Base-by-base conservation (phyloP, 2,797 vertebrate genomes). In the Carduelis carduelis region DNA sequence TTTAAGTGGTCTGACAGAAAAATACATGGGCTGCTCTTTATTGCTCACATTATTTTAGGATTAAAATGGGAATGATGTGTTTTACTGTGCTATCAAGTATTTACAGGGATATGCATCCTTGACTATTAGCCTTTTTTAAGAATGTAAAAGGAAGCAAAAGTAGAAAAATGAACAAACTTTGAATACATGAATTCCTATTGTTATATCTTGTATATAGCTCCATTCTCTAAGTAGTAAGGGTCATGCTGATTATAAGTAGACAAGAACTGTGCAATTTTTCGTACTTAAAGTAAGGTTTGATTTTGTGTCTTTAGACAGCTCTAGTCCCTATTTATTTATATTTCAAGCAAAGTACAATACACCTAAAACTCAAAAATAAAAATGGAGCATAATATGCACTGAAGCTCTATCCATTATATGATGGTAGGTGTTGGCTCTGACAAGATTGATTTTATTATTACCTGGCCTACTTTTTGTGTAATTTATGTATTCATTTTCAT, bases 241-340 rank as follows among this genome's bases (percentile, higher is more conserved):
- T 93, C 46, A n/a, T 37, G 30, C 65, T 87, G 53, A 69, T 49
- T 84, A 0, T 34, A 85, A 85, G 39, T 57, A 68, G 28, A 34
- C 60, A 82, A 93, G 12, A 90, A 28, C 59, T 69, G 32, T 87
- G 30, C 79, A 59, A 87, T 92, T 89, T 93, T 91, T 65, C 23
- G 39, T 85, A 32, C 56, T 90, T 87, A 47, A 84, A 79, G 12
- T 34, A 52, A 82, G 39, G 37, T 68, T 84, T 89, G 32, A 22
- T 44, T 94, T 95, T 94, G 55, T 68, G 35, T 44, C 34, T 87
- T 76, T 96, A 89, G 82, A 61, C 28, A 69, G 59, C 18, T 83
- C 43, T 85, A 35, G 21, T 6, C 24, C 14, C 22, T 47, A 5
- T 80, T 82, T 80, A 65, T 94, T 92, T 82, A 34, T 32, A 32